These are phyloP conservation scores for Danaus plexippus DNA, from an alignment of 1,140 invertebrate species.

Conservation along the genomic window DNA sequence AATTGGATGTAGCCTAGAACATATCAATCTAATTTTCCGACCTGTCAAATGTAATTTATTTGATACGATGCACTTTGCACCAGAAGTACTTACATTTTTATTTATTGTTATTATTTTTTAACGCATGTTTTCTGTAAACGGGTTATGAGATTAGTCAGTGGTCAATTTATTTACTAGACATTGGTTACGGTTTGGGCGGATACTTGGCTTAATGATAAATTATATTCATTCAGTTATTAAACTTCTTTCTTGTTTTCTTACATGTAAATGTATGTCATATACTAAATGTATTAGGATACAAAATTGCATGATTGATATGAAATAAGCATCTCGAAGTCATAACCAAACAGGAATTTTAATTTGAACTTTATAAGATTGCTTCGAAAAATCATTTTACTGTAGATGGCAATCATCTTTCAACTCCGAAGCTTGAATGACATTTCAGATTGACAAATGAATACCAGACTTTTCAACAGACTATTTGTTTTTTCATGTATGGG, in stretches of 20 bases:
- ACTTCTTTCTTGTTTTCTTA: slow-evolving; percentile 22
- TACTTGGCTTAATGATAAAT: slow-evolving; percentile 66
- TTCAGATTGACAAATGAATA: slow-evolving; percentile 61
- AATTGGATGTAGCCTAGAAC: slow-evolving; percentile 61
- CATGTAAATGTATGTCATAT: slow-evolving; percentile 27
- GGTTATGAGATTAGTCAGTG: slow-evolving; percentile 51
- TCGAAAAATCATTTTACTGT: slow-evolving; percentile 29
- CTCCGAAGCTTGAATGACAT: slow-evolving; percentile 54
- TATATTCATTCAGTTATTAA: slow-evolving; percentile 51
- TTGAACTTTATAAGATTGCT: slow-evolving; percentile 24
- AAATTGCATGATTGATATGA: slow-evolving; percentile 10
- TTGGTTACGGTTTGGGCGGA: slow-evolving; percentile 64
- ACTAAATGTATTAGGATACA: slow-evolving; percentile 16
- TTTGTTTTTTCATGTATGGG: slow-evolving; percentile 33
- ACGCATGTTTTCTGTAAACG: slow-evolving; percentile 26
- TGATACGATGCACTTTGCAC: slow-evolving; percentile 18
- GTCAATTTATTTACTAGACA: slow-evolving; percentile 67
- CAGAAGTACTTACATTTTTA: not conserved
- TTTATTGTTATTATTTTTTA: not conserved
- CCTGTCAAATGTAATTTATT: slow-evolving; percentile 66
- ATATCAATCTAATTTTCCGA: slow-evolving; percentile 56
- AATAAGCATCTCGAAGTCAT: slow-evolving; percentile 15
- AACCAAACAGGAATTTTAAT: slow-evolving; percentile 24
- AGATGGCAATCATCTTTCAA: slow-evolving; percentile 20
- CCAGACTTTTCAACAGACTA: slow-evolving; percentile 55